Evolutionary conservation across 1,140 invertebrate species (phyloP).

Genomic region (Sesamia nonagrioides): DNA sequence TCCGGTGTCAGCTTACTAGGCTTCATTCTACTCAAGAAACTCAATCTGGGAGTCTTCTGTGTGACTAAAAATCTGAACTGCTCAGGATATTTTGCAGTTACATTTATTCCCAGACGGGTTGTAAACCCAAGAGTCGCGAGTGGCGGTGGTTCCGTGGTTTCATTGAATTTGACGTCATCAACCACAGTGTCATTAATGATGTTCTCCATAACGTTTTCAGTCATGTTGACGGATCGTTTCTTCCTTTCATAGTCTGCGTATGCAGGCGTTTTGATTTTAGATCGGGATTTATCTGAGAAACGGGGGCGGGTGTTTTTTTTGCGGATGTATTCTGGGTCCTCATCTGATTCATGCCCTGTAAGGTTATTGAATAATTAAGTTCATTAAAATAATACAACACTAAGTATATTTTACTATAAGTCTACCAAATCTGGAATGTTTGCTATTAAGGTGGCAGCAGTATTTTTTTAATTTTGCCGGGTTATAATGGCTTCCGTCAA

Average conservation of each 20-base stretch:
- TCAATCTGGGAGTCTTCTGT: constrained; percentile 47
- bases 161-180: constrained; percentile 7
- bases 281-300: constrained; percentile 45
- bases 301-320: constrained; percentile 36
- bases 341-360: constrained; percentile 62
- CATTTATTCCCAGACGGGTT: background rate
- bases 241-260: constrained; percentile 54
- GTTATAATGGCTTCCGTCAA: no score
- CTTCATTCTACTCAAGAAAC: constrained; percentile 50
- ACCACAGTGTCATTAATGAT: constrained; percentile 41
- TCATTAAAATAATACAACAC: no score
- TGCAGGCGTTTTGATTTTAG: constrained; percentile 54
- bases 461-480: no score
- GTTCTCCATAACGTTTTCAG: constrained; percentile 58
- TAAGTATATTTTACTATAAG: no score
- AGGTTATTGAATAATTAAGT: no score
- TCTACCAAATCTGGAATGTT: no score
- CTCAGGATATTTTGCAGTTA: constrained; percentile 1
- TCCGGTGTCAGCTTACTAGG: constrained; percentile 37
- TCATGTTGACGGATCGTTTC: constrained; percentile 66
- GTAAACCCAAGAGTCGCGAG: background rate
- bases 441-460: no score
- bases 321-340: constrained; percentile 60
- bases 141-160: background rate
- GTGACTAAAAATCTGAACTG: background rate